Evolutionary conservation across 2,888 invertebrate species (phyloP).

Genomic region (Atrina japonica): DNA sequence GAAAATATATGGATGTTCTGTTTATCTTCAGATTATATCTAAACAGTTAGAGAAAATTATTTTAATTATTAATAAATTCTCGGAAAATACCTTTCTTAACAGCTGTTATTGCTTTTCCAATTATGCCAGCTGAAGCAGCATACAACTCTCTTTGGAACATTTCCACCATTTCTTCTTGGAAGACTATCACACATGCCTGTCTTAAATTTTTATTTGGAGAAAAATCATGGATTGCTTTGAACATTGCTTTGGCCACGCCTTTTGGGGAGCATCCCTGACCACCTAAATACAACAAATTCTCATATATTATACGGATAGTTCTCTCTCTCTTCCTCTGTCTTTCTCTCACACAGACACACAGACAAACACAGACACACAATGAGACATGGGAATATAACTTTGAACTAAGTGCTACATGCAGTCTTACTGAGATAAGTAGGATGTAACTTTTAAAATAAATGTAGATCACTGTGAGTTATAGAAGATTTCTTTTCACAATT

Average conservation of each 20-base stretch:
- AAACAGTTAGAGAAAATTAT: too few relatives aligned
- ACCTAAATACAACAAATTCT: slow-evolving; percentile 19
- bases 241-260: slow-evolving; percentile 39
- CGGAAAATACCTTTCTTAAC: not conserved
- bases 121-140: not conserved
- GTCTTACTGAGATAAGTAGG: too few relatives aligned
- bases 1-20: not conserved
- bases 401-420: not conserved
- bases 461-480: too few relatives aligned
- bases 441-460: too few relatives aligned
- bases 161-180: slow-evolving; percentile 33
- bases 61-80: too few relatives aligned
- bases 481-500: too few relatives aligned
- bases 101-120: not conserved
- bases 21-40: not conserved
- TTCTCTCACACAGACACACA: not conserved
- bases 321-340: slow-evolving; percentile 9
- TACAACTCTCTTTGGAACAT: slow-evolving; percentile 17
- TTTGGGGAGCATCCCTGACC: slow-evolving; percentile 2
- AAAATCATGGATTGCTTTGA: slow-evolving; percentile 30
- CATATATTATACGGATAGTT: not conserved
- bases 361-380: too few relatives aligned
- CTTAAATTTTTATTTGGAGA: not conserved
- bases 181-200: slow-evolving; percentile 29
- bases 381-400: too few relatives aligned